Conservation (phyloP, 2,113 vertebrate species). For the Lontra canadensis region DNA sequence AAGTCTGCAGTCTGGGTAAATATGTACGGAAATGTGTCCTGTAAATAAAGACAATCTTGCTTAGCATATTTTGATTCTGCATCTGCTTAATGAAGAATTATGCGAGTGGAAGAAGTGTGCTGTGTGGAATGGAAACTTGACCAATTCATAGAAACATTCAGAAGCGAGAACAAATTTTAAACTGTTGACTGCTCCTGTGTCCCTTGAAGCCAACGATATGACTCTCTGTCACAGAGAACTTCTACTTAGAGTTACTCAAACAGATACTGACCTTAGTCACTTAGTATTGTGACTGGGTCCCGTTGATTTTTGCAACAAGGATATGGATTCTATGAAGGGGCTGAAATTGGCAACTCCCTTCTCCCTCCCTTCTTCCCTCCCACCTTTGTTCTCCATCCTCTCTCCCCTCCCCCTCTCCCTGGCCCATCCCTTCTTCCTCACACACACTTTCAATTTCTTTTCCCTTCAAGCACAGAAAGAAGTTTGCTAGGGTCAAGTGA, state of each 20-base stretch:
- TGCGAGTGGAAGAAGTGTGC: background rate
- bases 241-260: background rate
- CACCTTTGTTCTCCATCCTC: background rate
- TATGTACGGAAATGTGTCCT: background rate
- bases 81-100: background rate
- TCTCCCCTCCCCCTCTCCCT: too few relatives aligned
- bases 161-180: background rate
- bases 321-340: background rate
- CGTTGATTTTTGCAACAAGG: background rate
- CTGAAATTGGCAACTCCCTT: background rate
- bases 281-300: background rate
- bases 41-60: background rate
- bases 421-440: accelerated
- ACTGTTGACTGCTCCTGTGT: background rate
- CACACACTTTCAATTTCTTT: background rate
- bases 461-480: background rate
- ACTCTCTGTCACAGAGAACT: background rate
- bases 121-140: background rate
- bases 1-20: background rate
- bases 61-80: background rate
- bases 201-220: background rate
- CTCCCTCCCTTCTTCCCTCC: too few relatives aligned
- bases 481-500: background rate
- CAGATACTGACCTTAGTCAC: background rate
- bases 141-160: background rate